Evolutionary conservation across 2,797 vertebrate species (phyloP), one percentile per base, ranked within the genome.

Genomic region (Leptatherina wallacei): DNA sequence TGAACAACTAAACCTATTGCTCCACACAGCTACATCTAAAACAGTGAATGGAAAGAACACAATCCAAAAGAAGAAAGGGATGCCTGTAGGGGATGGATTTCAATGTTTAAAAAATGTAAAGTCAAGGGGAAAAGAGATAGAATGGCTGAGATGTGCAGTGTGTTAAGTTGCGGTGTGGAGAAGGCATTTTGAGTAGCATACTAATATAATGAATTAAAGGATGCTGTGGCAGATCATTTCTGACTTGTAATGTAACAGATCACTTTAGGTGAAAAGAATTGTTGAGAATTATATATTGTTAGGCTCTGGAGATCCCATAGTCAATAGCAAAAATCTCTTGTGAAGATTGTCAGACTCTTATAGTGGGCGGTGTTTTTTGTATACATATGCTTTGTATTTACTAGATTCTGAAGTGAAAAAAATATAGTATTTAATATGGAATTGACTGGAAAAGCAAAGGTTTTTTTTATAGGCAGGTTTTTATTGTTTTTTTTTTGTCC

Each of bases 91-190:
- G 66, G 30, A 72, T 67, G 32, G 61, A 72, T 84, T 82, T 77
- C 58, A 84, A 81, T 85, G 78, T 80, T 44, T 62, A 38, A 66
- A 54, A 67, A 35, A 73, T 81, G 14, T 82, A 57, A 69, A 58
- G 70, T 71, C 38, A 40, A 63, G 29, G 24, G 33, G 22, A 33
- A 61, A 24, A 65, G 13, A 29, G n/a, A 30, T 18, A 44, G 74
- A 73, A 16, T 52, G 67, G 30, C 58, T 14, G 33, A 61, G 70
- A 69, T 20, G 47, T 18, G 32, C 35, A 71, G 36, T 32, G 52
- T 73, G 52, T 78, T 69, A 67, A 78, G 68, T 54, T 33, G 38
- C 22, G 55, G 47, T 38, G 64, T 70, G 38, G 40, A 55, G 75
- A 80, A 59, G 38, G 42, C 35, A 27, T 27, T 27, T 70, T 65